These are phyloP conservation scores for Microtus ochrogaster DNA, from an alignment of 2,113 vertebrate genomes.

Conservation along the genomic window DNA sequence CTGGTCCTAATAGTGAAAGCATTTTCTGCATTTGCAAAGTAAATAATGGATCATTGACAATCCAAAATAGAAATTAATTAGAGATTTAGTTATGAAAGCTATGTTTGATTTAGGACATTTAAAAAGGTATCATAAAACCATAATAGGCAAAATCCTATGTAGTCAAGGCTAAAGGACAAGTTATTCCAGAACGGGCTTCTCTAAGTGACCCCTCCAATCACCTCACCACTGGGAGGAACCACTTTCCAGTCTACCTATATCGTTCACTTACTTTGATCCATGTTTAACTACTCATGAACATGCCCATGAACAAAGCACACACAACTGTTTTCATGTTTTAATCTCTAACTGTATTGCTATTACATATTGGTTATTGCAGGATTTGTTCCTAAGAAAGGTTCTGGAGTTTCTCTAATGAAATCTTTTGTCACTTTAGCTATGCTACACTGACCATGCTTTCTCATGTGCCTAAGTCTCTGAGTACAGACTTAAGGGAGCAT, in stretches of 20 bases:
- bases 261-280: background rate
- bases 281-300: background rate
- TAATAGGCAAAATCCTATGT: background rate
- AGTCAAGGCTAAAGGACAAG: background rate
- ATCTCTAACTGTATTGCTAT: background rate
- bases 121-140: background rate
- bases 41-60: background rate
- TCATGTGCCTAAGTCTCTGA: background rate
- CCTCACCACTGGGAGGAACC: background rate
- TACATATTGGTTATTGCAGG: background rate
- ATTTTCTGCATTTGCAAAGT: background rate
- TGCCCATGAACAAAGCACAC: background rate
- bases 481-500: background rate
- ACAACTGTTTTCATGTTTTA: background rate
- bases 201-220: background rate
- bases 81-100: background rate
- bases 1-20: background rate
- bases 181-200: background rate
- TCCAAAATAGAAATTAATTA: background rate
- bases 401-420: background rate
- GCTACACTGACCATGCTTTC: background rate
- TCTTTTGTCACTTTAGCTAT: background rate
- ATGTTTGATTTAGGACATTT: background rate
- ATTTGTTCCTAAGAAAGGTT: background rate
- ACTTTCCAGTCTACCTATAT: background rate